Percentiles rank a stretch among this genome's conserved stretches.
phyloP scores from a whole-genome alignment of 2,888 invertebrate genomes.

The Phymatocera aterrima region DNA sequence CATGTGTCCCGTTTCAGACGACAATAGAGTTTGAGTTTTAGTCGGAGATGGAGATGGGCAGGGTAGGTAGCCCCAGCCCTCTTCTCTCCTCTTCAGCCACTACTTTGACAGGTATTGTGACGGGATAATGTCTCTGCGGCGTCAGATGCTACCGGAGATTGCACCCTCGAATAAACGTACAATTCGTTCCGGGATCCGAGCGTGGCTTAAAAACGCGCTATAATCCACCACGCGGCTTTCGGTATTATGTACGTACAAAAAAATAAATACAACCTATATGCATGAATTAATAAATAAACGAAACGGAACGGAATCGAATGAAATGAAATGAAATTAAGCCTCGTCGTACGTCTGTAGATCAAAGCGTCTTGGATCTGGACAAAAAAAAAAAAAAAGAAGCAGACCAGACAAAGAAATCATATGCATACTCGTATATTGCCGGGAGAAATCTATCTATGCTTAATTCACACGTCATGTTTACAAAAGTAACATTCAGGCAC shows the following conservation, averaged over 20 bases:
- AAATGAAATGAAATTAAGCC: no score
- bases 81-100: not conserved
- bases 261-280: no score
- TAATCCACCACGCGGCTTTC: constrained; percentile 9
- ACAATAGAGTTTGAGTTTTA: constrained; percentile 39
- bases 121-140: constrained; percentile 45
- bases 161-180: constrained; percentile 30
- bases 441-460: no score
- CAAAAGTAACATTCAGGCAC: no score
- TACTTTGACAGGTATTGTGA: constrained; percentile 38
- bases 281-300: no score
- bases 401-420: no score
- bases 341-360: no score
- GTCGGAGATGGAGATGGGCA: not conserved
- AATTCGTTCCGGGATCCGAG: not conserved
- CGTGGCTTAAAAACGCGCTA: constrained; percentile 7
- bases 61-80: not conserved
- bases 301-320: not conserved
- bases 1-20: constrained; percentile 44
- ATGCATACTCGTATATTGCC: no score
- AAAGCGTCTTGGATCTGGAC: no score
- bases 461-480: no score
- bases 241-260: not conserved
- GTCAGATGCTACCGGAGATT: constrained; percentile 45
- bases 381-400: no score